phyloP scores from a whole-genome alignment of 2,797 vertebrate species.

The Platyrinchus mystaceus region DNA sequence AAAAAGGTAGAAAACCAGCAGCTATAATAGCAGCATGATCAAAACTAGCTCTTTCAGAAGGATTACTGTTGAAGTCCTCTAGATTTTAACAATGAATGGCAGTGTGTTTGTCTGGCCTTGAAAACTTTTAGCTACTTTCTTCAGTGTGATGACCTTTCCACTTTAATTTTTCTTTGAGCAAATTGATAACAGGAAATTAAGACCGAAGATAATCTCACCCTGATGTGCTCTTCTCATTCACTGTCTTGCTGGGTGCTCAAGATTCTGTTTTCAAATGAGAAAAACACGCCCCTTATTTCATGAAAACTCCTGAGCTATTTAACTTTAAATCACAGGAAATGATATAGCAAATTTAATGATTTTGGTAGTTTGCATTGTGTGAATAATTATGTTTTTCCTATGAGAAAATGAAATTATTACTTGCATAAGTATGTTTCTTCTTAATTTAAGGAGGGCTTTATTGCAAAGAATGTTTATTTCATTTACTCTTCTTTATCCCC shows the following conservation, averaged over 20 bases:
- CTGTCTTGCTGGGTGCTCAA: background rate
- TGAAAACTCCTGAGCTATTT: background rate
- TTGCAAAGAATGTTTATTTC: background rate
- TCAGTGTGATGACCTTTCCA: slow-evolving; percentile 75
- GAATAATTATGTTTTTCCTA: background rate
- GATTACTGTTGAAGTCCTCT: slow-evolving; percentile 73
- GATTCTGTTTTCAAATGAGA: background rate
- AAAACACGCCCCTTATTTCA: background rate
- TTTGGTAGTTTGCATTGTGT: background rate
- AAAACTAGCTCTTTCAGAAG: slow-evolving; percentile 72
- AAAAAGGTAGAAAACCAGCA: slow-evolving; percentile 73
- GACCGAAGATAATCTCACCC: background rate
- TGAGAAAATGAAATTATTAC: background rate
- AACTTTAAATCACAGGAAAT: background rate
- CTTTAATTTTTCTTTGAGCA: slow-evolving; percentile 75
- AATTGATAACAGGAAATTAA: slow-evolving; percentile 40
- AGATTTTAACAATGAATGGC: slow-evolving; percentile 78
- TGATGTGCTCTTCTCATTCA: background rate
- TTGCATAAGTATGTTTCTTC: background rate
- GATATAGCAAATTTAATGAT: background rate
- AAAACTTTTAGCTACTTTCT: slow-evolving; percentile 62
- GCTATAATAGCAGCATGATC: slow-evolving; percentile 66
- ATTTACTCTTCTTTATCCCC: background rate
- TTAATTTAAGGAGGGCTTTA: background rate
- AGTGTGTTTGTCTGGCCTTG: slow-evolving; percentile 62